These are phyloP conservation scores for Cephus pygmeus DNA, from an alignment of 2,888 invertebrate species.

Conservation along the genomic window DNA sequence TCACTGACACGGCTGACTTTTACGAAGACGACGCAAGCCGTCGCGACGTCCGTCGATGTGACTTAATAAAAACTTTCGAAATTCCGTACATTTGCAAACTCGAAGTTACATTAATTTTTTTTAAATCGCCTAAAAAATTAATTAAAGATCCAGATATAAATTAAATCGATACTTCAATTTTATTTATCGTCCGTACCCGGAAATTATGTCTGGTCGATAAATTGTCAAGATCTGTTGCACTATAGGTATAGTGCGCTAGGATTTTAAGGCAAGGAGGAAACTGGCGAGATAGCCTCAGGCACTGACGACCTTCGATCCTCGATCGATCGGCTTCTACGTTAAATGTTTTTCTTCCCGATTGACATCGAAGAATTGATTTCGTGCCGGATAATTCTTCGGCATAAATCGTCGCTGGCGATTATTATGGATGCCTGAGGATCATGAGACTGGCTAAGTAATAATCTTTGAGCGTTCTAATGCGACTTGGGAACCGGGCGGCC, in stretches of 20 bases:
- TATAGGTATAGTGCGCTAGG: not conserved
- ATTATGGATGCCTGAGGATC: constrained; percentile 62
- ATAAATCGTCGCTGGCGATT: constrained; percentile 18
- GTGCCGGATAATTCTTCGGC: constrained; percentile 4
- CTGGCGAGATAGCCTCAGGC: not conserved
- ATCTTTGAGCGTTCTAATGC: constrained; percentile 63
- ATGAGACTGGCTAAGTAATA: constrained; percentile 59
- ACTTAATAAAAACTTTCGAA: not conserved
- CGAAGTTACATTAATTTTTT: not conserved
- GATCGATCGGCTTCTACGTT: not conserved
- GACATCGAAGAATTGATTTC: not conserved
- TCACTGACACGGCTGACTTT: not conserved
- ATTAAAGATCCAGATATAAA: not conserved
- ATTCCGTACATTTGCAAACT: not conserved
- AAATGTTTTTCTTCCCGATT: constrained; percentile 3
- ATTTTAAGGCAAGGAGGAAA: not conserved
- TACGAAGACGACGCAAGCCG: not conserved
- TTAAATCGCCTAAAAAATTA: not conserved
- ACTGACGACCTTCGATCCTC: not conserved
- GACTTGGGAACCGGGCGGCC: constrained; percentile 61
- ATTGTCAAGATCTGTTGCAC: not conserved
- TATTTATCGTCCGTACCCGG: not conserved
- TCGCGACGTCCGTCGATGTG: not conserved
- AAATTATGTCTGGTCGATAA: not conserved
- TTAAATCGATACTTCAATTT: not conserved